Conservation (phyloP, 1,140 invertebrate species). For the Elysia chlorotica region DNA sequence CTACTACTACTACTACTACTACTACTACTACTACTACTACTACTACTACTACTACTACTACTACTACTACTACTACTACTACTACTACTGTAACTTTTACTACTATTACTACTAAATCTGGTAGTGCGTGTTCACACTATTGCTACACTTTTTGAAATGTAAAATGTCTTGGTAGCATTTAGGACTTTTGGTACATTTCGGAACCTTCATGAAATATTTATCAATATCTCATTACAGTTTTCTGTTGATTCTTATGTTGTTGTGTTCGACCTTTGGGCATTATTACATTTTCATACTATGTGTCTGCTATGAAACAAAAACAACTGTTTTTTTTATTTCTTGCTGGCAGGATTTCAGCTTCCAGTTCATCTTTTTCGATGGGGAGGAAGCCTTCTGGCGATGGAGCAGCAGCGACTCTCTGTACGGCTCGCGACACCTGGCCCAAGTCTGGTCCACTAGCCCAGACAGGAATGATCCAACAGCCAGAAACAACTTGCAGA, state of each 20-base stretch:
- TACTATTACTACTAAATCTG: neutral
- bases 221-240: too few relatives aligned
- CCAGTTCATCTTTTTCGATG: slow-evolving; percentile 96
- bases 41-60: neutral
- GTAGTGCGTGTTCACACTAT: neutral
- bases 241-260: too few relatives aligned
- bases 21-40: neutral
- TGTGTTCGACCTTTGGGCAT: too few relatives aligned
- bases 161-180: too few relatives aligned
- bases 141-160: too few relatives aligned
- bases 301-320: too few relatives aligned
- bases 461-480: slow-evolving; percentile 21
- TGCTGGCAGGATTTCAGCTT: slow-evolving; percentile 69
- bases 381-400: slow-evolving; percentile 91
- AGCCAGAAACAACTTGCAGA: slow-evolving; percentile 30
- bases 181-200: too few relatives aligned
- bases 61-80: neutral
- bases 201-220: too few relatives aligned
- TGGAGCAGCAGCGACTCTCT: slow-evolving; percentile 91
- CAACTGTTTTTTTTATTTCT: neutral
- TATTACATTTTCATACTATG: too few relatives aligned
- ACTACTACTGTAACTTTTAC: neutral
- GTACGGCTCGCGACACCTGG: slow-evolving; percentile 92
- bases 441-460: slow-evolving; percentile 70
- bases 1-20: neutral